These are phyloP conservation scores for Sminthurinus aureus DNA, from an alignment of 2,888 invertebrate genomes.

Conservation along the genomic window DNA sequence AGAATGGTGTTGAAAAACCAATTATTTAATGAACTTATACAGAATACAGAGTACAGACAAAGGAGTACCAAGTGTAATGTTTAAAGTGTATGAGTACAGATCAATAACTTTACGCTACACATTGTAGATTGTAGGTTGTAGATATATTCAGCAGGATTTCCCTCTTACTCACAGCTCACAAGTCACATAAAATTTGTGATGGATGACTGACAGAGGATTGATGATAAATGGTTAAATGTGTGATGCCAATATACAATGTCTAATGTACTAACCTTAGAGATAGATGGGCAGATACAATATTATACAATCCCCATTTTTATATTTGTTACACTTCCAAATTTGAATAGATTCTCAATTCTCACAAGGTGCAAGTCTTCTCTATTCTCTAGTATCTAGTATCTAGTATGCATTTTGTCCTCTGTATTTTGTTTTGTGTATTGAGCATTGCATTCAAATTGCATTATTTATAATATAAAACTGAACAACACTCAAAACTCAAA, in stretches of 20 bases:
- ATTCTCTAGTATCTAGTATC: too few relatives aligned
- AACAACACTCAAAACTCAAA: too few relatives aligned
- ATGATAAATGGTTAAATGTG: conserved; percentile 22
- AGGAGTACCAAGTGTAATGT: background rate
- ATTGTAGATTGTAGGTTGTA: too few relatives aligned
- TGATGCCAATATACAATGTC: too few relatives aligned
- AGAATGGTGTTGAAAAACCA: too few relatives aligned
- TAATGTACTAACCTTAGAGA: conserved; percentile 17
- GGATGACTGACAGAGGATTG: conserved; percentile 27
- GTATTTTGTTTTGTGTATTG: too few relatives aligned
- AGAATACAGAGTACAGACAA: background rate
- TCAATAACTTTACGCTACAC: background rate
- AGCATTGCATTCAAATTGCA: too few relatives aligned
- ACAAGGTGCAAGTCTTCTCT: background rate
- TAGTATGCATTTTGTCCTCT: too few relatives aligned
- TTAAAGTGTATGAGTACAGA: background rate
- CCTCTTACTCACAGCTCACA: too few relatives aligned
- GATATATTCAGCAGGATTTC: too few relatives aligned
- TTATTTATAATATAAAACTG: too few relatives aligned
- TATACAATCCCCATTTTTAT: conserved; percentile 2
- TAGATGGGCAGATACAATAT: background rate
- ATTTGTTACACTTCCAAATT: background rate
- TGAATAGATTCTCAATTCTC: conserved; percentile 2
- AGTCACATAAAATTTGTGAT: background rate
- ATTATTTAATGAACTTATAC: background rate